Base-by-base conservation (phyloP, 2,797 vertebrate species). In the Gila robusta region DNA sequence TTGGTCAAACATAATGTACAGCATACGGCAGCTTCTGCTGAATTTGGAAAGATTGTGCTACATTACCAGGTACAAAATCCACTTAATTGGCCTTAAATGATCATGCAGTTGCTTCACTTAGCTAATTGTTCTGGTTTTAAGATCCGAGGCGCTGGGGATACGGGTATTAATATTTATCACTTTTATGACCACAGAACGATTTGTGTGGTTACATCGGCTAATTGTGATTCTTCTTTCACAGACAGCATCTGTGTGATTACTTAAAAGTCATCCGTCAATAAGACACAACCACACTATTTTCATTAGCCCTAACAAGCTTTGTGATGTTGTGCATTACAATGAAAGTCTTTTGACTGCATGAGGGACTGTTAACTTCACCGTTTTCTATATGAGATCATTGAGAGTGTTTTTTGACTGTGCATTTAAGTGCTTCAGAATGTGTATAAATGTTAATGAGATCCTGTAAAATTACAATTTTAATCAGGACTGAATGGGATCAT, bases 301-400 rank as follows among this genome's bases (percentile, higher is more conserved):
- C 91, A 93, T 95, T 94, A 93, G 89, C 70, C 79, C 86, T 94
- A 94, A 94, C 91, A 94, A 93, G 93, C 93, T 88, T 79, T 79
- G 81, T 62, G 82, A 70, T 85, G 90, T 62, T 86, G 82, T 91
- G 93, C 93, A 95, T 94, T 85, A 86, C 86, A 93, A 93, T 91
- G 86, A 83, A 87, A 81, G 70, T 37, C 89, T 91, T 84, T 89
- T 5, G 44, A 71, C 73, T 79, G 56, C 52, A 44, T 35, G 21
- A 14, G 26, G 69, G 44, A 49, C 56, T 19, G 41, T 26, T 39
- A 35, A 26, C 73, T 26, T 66, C 28, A 49, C 16, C 10, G 39
- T 37, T 64, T 62, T 47, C 56, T 37, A 4, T 66, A 32, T 37
- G 21, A 64, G 54, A 41, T 49, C 39, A 39, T 17, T 39, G 32